phyloP scores from a whole-genome alignment of 2,113 vertebrate species.

The Nycticebus coucang region DNA sequence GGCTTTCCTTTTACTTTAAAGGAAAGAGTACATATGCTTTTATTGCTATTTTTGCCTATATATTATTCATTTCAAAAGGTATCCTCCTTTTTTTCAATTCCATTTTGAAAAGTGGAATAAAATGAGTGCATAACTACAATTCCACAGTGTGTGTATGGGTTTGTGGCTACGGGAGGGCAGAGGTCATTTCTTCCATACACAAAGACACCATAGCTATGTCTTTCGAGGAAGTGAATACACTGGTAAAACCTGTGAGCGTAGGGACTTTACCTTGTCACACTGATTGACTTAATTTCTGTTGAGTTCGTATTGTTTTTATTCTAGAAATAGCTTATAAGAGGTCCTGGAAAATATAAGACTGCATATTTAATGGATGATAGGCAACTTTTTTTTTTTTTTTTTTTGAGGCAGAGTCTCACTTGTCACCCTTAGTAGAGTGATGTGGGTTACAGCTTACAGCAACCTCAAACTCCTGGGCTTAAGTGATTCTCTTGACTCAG shows the following conservation, averaged over 20 bases:
- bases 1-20: neutral
- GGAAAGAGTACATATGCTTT: neutral
- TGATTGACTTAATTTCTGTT: neutral
- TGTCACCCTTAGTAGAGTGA: too few relatives aligned
- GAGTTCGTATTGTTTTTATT: neutral
- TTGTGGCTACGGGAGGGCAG: neutral
- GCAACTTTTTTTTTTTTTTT: neutral
- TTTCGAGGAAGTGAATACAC: neutral
- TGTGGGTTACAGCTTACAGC: too few relatives aligned
- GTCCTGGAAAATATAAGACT: neutral
- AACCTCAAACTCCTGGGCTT: too few relatives aligned
- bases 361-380: neutral
- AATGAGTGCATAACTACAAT: neutral
- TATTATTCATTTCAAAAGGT: neutral
- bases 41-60: neutral
- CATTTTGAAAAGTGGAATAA: neutral
- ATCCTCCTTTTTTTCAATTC: neutral
- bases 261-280: neutral
- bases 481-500: too few relatives aligned
- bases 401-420: too few relatives aligned
- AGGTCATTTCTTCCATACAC: neutral
- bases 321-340: neutral
- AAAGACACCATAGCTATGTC: rapidly evolving
- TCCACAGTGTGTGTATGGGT: rapidly evolving
- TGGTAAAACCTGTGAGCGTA: neutral